Base-by-base conservation (phyloP, 2,888 invertebrate genomes). In the Eucriotettix oculatus region DNA sequence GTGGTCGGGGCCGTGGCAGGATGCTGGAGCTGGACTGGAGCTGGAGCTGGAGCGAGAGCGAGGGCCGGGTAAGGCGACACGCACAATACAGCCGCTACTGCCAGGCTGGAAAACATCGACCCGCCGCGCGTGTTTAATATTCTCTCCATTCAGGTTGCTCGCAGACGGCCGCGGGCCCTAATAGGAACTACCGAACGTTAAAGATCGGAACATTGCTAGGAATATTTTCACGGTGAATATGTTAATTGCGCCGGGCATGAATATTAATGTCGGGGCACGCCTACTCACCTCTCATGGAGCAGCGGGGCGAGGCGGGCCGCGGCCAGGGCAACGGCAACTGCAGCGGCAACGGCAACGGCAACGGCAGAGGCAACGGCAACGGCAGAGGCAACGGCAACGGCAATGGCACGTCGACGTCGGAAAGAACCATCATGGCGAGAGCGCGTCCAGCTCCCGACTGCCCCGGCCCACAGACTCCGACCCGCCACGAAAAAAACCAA, bases 361-460 rank as follows among this genome's bases (percentile, higher is more conserved):
- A n/a, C n/a, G n/a, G n/a, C n/a, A n/a, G n/a, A n/a, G n/a, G n/a
- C n/a, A 42, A 58, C 61, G 58, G 58, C 61, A 53, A 55, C 42
- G 44, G 52, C 48, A 54, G 57, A 12, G 61, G n/a, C n/a, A 60
- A 57, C 48, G 42, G 56, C 42, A 56, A 42, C 58, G 58, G 16
- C 43, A 55, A 10, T 54, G 61, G 41, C 58, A 55, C 52, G 59
- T 58, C 62, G 60, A 62, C 42, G 62, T 62, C 62, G 10, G 62
- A 62, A 17, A 62, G 58, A 16, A 62, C 60, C 62, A 62, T 62
- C 62, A 62, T 62, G 55, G 48, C 48, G 48, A n/a, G 48, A n/a
- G 14, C 48, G 48, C n/a, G 14, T 48, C 48, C 48, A 12, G 48
- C n/a, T n/a, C 12, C 48, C 48, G 48, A 48, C 48, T 48, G 48